Percentiles rank a stretch among this genome's conserved stretches.
These are phyloP conservation scores for Batillaria attramentaria DNA, from an alignment of 1,140 invertebrate genomes.

Conservation along the genomic window DNA sequence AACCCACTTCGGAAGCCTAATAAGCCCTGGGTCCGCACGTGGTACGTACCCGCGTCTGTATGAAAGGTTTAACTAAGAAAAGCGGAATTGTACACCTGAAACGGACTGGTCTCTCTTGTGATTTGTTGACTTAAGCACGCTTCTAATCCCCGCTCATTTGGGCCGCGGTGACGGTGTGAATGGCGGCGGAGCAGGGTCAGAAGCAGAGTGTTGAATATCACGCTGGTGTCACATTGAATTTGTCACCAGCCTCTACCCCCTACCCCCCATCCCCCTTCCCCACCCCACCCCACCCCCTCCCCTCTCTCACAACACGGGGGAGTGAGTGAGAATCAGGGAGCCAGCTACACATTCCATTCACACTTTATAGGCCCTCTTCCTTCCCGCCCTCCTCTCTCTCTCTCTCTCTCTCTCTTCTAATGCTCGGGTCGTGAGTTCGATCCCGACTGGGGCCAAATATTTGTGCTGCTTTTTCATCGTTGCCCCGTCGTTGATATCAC, in stretches of 20 bases:
- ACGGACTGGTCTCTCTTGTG: background rate
- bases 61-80: too few species aligned
- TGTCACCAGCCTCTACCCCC: background rate
- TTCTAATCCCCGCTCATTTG: conserved; percentile 7
- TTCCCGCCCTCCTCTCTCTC: background rate
- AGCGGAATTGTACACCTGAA: background rate
- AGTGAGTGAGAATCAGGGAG: too few species aligned
- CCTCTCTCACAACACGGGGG: too few species aligned
- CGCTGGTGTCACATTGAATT: conserved; percentile 10
- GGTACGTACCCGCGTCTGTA: too few species aligned
- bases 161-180: background rate
- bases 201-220: conserved; percentile 5
- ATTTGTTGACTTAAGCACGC: conserved; percentile 20
- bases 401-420: conserved; percentile 20
- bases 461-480: too few species aligned
- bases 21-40: too few species aligned
- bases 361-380: background rate
- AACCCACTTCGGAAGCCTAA: too few species aligned
- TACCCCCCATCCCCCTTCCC: background rate
- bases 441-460: too few species aligned
- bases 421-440: too few species aligned
- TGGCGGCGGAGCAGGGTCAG: background rate
- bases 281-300: background rate
- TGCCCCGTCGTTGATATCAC: too few species aligned
- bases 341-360: background rate